These are phyloP conservation scores for Numida meleagris DNA, from an alignment of 2,113 vertebrate genomes.

Conservation along the genomic window DNA sequence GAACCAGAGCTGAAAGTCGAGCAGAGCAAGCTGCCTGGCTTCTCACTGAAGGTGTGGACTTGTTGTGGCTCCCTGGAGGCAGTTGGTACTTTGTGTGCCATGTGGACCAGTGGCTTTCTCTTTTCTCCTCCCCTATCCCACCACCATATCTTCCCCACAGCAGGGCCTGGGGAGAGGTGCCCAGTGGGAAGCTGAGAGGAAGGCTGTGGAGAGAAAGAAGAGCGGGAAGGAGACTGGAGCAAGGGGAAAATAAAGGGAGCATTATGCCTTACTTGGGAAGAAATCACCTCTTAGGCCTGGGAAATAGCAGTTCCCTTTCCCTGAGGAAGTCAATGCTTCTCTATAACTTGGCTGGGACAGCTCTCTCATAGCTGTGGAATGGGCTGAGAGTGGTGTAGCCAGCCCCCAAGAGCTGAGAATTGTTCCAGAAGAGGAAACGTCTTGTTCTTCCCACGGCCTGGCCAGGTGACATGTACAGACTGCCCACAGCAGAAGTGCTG, in stretches of 20 bases:
- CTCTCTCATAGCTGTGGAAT: neutral
- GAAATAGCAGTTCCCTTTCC: neutral
- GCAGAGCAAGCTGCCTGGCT: neutral
- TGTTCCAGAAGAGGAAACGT: slow-evolving; percentile 24
- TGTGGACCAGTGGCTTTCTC: neutral
- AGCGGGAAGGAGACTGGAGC: neutral
- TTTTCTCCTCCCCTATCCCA: neutral
- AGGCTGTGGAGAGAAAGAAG: neutral
- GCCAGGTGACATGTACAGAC: neutral
- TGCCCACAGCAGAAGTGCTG: neutral
- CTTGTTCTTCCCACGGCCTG: neutral
- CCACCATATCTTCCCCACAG: neutral
- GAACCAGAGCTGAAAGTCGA: neutral
- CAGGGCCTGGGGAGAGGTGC: neutral
- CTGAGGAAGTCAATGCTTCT: neutral
- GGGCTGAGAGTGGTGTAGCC: neutral
- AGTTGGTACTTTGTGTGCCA: neutral
- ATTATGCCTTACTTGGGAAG: neutral
- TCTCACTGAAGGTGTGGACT: neutral
- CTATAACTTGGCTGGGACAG: neutral
- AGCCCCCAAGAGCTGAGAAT: neutral
- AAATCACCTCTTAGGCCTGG: neutral
- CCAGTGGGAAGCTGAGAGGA: neutral
- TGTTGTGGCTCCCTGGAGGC: neutral
- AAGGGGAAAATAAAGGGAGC: neutral